Base-by-base conservation (phyloP, 2,113 vertebrate genomes). In the Hymenochirus boettgeri region DNA sequence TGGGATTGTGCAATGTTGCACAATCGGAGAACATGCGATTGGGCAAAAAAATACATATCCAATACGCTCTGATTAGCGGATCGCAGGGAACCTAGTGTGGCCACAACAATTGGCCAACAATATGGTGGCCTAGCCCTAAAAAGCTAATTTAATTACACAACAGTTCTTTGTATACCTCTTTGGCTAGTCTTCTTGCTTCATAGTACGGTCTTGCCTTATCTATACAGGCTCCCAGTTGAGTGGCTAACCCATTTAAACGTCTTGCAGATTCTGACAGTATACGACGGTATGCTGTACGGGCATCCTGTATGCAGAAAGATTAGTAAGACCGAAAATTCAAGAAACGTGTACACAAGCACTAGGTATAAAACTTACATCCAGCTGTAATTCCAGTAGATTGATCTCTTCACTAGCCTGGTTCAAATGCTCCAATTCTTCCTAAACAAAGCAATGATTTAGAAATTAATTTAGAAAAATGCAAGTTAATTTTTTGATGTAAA, bases 391-490 rank as follows among this genome's bases (percentile, higher is more conserved):
- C 81, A 94, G 86, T 24, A 83, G 85, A 76, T 96, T 96, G 72
- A 96, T 96, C 74, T 95, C 90, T 48, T 90, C 90, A 0, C 92
- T 94, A 73, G 93, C 92, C 79, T 93, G 90, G 79, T 96, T 96
- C 61, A 96, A 82, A 10, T 93, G 92, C 48, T 96, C 93, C 69
- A 96, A 79, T 70, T 96, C 93, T 63, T 92, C 91, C 93, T 96
- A 80, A n/a, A n/a, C n/a, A n/a, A n/a, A n/a, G n/a, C n/a, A n/a
- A n/a, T n/a, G n/a, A n/a, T n/a, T n/a, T n/a, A n/a, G n/a, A n/a
- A n/a, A n/a, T n/a, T n/a, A n/a, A n/a, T n/a, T n/a, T n/a, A n/a
- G n/a, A n/a, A n/a, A n/a, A n/a, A n/a, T n/a, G n/a, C n/a, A n/a
- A n/a, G n/a, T n/a, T n/a, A n/a, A n/a, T n/a, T n/a, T n/a, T n/a